Base-by-base conservation (phyloP, 1,140 invertebrate species). In the Magallana ariakensis region DNA sequence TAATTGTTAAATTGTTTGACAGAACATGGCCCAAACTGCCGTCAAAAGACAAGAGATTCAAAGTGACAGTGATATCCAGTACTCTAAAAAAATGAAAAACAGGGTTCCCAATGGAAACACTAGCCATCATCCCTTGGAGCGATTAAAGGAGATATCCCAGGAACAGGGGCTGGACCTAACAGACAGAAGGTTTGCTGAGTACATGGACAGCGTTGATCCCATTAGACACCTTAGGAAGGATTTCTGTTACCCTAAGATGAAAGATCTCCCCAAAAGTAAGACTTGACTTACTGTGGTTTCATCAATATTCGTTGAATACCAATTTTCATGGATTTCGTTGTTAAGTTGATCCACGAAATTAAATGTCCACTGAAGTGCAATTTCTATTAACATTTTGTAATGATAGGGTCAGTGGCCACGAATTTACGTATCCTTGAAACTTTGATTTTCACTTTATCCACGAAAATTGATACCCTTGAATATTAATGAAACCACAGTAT, bases 241-340 rank as follows among this genome's bases (percentile, higher is more conserved):
- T 46, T 95, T 95, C 87, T 75, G 89, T 60, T 95, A 95, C 89
- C 95, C 95, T 2, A 95, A 95, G 83, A 95, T 94, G 89, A 93
- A 92, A 58, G 92, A 94, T 66, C 87, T 95, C 19, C 88, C 90
- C n/a, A 87, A 91, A 84, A 93, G 95, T 95, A 46, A 46, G 33
- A 46, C 5, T 46, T 46, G 33, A 46, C 33, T 46, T 46, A 46
- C 5, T 46, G 33, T 46, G 5, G 33, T n/a, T n/a, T n/a, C n/a
- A n/a, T n/a, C n/a, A n/a, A n/a, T n/a, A n/a, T n/a, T n/a, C n/a
- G n/a, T n/a, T n/a, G n/a, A n/a, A n/a, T n/a, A n/a, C n/a, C n/a
- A n/a, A n/a, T n/a, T n/a, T n/a, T n/a, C n/a, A n/a, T n/a, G n/a
- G n/a, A n/a, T n/a, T n/a, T n/a, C n/a, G n/a, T n/a, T n/a, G n/a